Evolutionary conservation across 2,888 invertebrate species (phyloP).

Genomic region (Ecdyonurus torrentis): DNA sequence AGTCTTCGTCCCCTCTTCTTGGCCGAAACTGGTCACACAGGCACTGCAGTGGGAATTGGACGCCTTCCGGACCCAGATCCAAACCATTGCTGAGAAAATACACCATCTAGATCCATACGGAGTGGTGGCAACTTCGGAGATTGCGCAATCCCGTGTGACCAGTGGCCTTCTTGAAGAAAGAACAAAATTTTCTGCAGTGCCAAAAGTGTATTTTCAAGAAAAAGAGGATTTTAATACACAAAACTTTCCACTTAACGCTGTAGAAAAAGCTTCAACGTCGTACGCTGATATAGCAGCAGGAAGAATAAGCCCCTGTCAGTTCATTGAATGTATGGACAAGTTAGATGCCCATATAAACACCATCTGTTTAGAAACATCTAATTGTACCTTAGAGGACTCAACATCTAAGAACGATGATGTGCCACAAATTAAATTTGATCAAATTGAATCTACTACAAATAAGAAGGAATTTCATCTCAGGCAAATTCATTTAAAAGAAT

Average conservation of each 20-base stretch:
- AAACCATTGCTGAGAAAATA: constrained; percentile 51
- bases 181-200: too few species aligned
- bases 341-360: not conserved
- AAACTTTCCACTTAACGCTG: too few species aligned
- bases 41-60: constrained; percentile 44
- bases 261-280: constrained; percentile 18
- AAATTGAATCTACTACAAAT: too few species aligned
- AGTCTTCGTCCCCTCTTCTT: constrained; percentile 8
- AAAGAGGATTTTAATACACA: too few species aligned
- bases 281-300: constrained; percentile 60
- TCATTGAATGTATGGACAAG: constrained; percentile 15
- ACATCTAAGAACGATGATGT: not conserved
- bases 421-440: not conserved
- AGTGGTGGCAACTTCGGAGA: constrained; percentile 15
- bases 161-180: constrained; percentile 8
- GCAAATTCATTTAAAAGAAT: not conserved
- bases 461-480: too few species aligned
- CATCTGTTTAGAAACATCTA: not conserved
- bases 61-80: constrained; percentile 50
- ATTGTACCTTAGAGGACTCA: not conserved
- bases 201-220: too few species aligned
- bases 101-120: constrained; percentile 60
- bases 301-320: constrained; percentile 28
- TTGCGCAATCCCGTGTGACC: constrained; percentile 8
- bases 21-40: constrained; percentile 29